A percentile compares a stretch with the other conserved stretches of the same genome.
phyloP scores from a whole-genome alignment of 2,888 invertebrate genomes.

The Drosophila yooni region DNA sequence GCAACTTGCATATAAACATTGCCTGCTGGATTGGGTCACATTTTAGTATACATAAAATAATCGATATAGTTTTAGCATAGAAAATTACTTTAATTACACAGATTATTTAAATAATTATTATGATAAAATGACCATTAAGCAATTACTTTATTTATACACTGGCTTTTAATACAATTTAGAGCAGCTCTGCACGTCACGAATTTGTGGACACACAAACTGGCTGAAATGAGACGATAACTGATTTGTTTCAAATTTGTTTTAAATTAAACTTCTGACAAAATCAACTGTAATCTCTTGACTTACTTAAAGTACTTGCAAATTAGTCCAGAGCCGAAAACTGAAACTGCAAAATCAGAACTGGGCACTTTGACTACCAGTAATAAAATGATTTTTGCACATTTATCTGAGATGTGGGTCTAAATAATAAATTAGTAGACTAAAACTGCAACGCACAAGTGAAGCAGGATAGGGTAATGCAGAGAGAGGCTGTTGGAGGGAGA shows the following conservation, averaged over 20 bases:
- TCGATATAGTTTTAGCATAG: not conserved
- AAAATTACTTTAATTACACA: not conserved
- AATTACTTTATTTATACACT: not conserved
- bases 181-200: not conserved
- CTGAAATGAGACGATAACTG: constrained; percentile 2
- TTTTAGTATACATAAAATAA: not conserved
- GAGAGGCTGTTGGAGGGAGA: not conserved
- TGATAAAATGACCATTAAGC: not conserved
- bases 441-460: constrained; percentile 27
- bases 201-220: not conserved
- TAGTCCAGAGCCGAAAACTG: constrained; percentile 13
- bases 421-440: constrained; percentile 58
- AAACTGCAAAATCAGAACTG: not conserved
- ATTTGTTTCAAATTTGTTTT: constrained; percentile 4
- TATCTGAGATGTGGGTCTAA: constrained; percentile 33
- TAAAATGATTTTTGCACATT: constrained; percentile 48
- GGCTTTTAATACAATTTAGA: not conserved
- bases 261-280: constrained; percentile 17
- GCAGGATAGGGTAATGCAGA: constrained; percentile 2
- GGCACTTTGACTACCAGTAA: not conserved
- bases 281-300: constrained; percentile 27
- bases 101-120: not conserved
- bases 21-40: not conserved
- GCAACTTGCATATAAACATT: not conserved
- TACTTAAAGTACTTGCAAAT: constrained; percentile 37